Base-by-base conservation (phyloP, 1,140 invertebrate genomes). In the Adoxophyes honmai region DNA sequence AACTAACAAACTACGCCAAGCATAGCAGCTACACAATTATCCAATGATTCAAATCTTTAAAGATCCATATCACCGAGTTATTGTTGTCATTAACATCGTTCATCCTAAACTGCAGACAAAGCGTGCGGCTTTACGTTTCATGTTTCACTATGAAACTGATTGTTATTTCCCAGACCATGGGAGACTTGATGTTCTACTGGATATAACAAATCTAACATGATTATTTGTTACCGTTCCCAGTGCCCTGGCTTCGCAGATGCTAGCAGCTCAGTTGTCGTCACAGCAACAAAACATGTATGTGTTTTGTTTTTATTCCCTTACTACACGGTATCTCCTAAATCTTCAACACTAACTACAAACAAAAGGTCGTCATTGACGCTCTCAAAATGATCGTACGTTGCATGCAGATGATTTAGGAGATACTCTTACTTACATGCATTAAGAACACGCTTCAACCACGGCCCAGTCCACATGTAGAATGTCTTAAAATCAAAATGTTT, bases 211-310 rank as follows among this genome's bases (percentile, higher is more conserved):
- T 82, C 77, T 88, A 88, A 88, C 76, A 76, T 79, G n/a, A 73
- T 78, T 72, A 78, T 86, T 78, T 86, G 73, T 89, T 85, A 80
- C 84, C 81, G 91, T 94, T 91, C 93, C 93, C 95, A 96, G 95
- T 96, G 95, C 95, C 94, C 95, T 97, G 94, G 95, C 95, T 94
- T 95, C 95, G 92, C 95, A 96, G 95, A 95, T 97, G 95, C 95
- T 95, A 92, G 95, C 94, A 91, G 94, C 94, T 91, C 94, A 95
- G 91, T 94, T 96, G 91, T 94, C 94, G 90, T 94, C 94, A 90
- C 94, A 94, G 90, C 95, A 95, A 92, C 94, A 95, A 93, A 93
- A 94, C 92, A 96, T 96, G 95, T 96, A 96, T 92, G 95, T 96
- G 91, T 86, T 88, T 86, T 88, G 82, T 86, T 86, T 82, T 81